A percentile compares a stretch with the other conserved stretches of the same genome.
phyloP scores from a whole-genome alignment of 2,797 vertebrate species.

The Falco rusticolus region DNA sequence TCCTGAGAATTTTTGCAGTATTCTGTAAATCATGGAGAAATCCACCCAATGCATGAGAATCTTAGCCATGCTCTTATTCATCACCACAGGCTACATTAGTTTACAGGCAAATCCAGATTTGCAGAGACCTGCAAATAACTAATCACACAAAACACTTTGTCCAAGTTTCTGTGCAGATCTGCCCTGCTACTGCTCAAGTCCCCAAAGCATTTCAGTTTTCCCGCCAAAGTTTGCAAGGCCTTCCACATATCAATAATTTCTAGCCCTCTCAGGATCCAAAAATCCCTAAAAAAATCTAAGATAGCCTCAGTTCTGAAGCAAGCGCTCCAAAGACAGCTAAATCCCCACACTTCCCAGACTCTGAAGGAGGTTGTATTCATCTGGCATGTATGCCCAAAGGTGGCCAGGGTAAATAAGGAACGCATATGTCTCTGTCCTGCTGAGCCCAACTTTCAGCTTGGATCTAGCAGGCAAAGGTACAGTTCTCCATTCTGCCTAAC shows the following conservation, averaged over 20 bases:
- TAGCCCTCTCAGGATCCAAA: background rate
- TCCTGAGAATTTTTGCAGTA: background rate
- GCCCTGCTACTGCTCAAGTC: background rate
- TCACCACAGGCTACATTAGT: background rate
- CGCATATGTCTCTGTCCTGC: background rate
- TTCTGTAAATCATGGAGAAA: background rate
- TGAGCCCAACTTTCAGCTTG: background rate
- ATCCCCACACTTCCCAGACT: background rate
- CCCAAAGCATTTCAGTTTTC: background rate
- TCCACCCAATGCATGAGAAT: background rate
- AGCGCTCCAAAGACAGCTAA: background rate
- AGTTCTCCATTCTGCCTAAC: background rate
- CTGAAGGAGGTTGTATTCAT: background rate
- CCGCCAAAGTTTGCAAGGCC: background rate
- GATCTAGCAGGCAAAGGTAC: background rate
- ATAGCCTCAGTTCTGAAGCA: background rate
- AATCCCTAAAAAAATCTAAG: background rate
- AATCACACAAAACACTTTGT: background rate
- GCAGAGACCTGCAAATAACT: background rate
- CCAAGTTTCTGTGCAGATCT: background rate
- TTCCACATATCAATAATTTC: background rate
- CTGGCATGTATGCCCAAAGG: background rate
- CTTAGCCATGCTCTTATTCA: background rate
- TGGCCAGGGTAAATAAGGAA: background rate
- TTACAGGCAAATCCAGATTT: background rate